phyloP scores from a whole-genome alignment of 2,888 invertebrate genomes.

The Megamerina dolium region DNA sequence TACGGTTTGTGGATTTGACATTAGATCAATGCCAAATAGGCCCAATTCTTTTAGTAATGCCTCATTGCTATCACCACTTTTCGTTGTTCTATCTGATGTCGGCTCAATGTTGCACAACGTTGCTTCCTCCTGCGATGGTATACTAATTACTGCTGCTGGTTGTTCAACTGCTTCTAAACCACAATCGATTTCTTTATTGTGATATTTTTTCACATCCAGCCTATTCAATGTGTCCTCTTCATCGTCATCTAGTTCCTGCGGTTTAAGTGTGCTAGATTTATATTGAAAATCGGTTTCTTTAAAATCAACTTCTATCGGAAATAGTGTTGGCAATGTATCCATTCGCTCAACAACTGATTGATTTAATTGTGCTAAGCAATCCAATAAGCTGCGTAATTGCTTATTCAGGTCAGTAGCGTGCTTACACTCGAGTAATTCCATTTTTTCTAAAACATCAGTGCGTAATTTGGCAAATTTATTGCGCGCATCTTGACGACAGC shows the following conservation, averaged over 20 bases:
- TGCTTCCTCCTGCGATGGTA: constrained; percentile 23
- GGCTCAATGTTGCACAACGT: constrained; percentile 10
- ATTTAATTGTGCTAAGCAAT: constrained; percentile 68
- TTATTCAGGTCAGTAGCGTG: constrained; percentile 93
- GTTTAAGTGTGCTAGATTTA: constrained; percentile 51
- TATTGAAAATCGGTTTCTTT: constrained; percentile 89
- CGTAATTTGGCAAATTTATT: constrained; percentile 74
- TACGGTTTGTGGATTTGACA: constrained; percentile 31
- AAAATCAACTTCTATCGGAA: constrained; percentile 94
- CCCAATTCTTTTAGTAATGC: constrained; percentile 55
- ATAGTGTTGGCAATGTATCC: constrained; percentile 67
- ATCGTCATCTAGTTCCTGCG: constrained; percentile 42
- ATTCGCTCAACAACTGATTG: constrained; percentile 70
- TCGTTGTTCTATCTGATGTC: constrained; percentile 6
- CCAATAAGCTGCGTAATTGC: constrained; percentile 75
- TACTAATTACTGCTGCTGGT: constrained; percentile 35
- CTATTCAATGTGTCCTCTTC: constrained; percentile 22
- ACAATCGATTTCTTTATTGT: constrained; percentile 24
- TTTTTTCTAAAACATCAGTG: constrained; percentile 91
- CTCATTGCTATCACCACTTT: constrained; percentile 21
- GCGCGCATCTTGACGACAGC: constrained; percentile 94
- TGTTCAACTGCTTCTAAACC: constrained; percentile 40
- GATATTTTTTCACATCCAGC: background rate
- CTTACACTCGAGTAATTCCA: constrained; percentile 95
- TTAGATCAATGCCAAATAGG: constrained; percentile 51